Base-by-base conservation (phyloP, 2,797 vertebrate genomes). In the Lepus townsendii region DNA sequence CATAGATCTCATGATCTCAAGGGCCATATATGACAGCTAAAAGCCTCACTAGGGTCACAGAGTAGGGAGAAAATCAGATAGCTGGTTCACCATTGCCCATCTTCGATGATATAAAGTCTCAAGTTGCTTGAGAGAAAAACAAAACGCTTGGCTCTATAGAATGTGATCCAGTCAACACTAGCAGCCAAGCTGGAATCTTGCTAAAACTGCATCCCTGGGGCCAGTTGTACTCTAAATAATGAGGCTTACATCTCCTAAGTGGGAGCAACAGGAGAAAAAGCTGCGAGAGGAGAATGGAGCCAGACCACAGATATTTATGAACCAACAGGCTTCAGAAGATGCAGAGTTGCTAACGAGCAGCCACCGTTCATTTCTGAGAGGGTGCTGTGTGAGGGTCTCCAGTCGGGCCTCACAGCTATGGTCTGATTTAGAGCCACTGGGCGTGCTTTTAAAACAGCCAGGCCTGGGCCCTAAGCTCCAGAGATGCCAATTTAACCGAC, bases 151-250 rank as follows among this genome's bases (percentile, higher is more conserved):
- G 90, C 82, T 93, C n/a, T 83, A 60, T 5, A 62, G 63, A 91
- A 95, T 93, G 78, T 66, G 73, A 88, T 88, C 63, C 35, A 86
- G 50, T 72, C 24, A 65, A 91, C 76, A 83, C 71, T 52, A 24
- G 62, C 78, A 96, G 88, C 88, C 82, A 85, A 80, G 60, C 72
- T 90, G 73, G 79, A 95, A 78, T 88, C 38, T 66, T 83, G 47
- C 78, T 94, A 42, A 94, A 90, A 42, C 62, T 73, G 79, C 35
- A 91, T 82, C 71, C 75, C 57, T 27, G 54, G 85, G 75, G 32
- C 71, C 90, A 88, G 68, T 35, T 86, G 88, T 63, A 19, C 42
- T 95, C 72, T 94, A 65, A 96, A 88, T 83, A 83, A 89, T 32
- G 30, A 72, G 14, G 54, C 52, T 71, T 68, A 32, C 14, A 86